Conservation (phyloP, 2,113 vertebrate species). For the Dasyornis broadbenti region DNA sequence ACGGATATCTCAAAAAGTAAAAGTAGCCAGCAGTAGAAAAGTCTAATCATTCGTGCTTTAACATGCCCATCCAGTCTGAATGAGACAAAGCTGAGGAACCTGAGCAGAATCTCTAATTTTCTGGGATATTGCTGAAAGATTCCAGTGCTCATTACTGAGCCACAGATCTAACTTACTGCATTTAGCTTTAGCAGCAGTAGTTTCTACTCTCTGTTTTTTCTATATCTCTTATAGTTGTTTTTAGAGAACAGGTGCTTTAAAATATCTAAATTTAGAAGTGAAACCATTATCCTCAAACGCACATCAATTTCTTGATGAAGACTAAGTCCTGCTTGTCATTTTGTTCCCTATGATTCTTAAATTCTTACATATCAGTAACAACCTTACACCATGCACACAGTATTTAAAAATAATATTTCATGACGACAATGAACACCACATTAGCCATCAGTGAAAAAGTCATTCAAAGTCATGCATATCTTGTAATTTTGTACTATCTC, state of each 20-base stretch:
- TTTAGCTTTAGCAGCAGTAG: background rate
- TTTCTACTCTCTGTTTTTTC: background rate
- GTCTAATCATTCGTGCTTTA: background rate
- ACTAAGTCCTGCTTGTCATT: background rate
- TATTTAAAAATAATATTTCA: background rate
- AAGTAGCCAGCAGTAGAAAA: background rate
- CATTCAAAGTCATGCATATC: background rate
- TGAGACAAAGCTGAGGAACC: background rate
- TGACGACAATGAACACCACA: background rate
- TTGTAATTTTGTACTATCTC: background rate
- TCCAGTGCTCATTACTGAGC: background rate
- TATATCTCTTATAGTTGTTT: background rate
- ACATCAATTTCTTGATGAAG: background rate
- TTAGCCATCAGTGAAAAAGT: background rate
- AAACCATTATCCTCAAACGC: background rate
- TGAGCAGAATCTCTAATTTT: background rate
- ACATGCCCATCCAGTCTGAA: background rate
- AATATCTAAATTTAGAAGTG: background rate
- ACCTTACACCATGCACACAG: background rate
- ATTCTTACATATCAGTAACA: background rate
- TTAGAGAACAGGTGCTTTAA: background rate
- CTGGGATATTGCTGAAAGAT: background rate
- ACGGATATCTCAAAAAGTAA: background rate
- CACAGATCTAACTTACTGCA: background rate
- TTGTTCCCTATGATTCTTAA: background rate